A percentile compares a stretch with the other conserved stretches of the same genome.
These are phyloP conservation scores for Thymelicus acteon DNA, from an alignment of 2,888 invertebrate species.

Conservation along the genomic window DNA sequence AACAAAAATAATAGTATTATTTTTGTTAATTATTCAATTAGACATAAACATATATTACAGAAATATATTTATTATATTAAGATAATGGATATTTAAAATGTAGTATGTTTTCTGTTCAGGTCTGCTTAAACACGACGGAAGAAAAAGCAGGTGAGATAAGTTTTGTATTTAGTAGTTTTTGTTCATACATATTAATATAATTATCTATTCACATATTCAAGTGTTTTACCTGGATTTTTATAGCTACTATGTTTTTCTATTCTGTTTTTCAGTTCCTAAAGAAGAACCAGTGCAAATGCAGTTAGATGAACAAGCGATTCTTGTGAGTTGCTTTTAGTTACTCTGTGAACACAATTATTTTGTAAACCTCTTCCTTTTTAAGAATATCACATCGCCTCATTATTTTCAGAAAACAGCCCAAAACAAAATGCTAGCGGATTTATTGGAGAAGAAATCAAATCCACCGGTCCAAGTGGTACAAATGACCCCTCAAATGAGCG, in stretches of 20 bases:
- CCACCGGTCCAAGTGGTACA: constrained; percentile 81
- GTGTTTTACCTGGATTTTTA: too few species aligned
- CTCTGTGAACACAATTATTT: too few species aligned
- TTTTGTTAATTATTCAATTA: too few species aligned
- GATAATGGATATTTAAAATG: background rate
- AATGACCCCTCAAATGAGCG: constrained; percentile 73
- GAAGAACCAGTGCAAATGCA: constrained; percentile 77
- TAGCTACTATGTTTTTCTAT: constrained; percentile 1
- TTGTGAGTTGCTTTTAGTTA: constrained; percentile 58
- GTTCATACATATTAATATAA: too few species aligned
- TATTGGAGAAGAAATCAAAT: constrained; percentile 90
- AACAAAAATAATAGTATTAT: too few species aligned
- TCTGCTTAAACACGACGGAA: constrained; percentile 50
- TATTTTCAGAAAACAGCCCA: constrained; percentile 71
- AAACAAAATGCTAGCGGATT: constrained; percentile 93
- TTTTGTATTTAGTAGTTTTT: constrained; percentile 15
- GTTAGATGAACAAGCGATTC: constrained; percentile 76
- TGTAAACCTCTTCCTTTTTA: too few species aligned
- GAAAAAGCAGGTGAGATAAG: constrained; percentile 54
- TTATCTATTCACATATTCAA: too few species aligned
- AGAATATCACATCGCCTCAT: background rate
- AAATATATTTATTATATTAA: background rate
- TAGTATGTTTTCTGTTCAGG: constrained; percentile 4
- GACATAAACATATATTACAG: too few species aligned
- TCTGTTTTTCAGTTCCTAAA: constrained; percentile 60